phyloP scores from a whole-genome alignment of 2,888 invertebrate species.

The Hirtodrosophila trivittata region DNA sequence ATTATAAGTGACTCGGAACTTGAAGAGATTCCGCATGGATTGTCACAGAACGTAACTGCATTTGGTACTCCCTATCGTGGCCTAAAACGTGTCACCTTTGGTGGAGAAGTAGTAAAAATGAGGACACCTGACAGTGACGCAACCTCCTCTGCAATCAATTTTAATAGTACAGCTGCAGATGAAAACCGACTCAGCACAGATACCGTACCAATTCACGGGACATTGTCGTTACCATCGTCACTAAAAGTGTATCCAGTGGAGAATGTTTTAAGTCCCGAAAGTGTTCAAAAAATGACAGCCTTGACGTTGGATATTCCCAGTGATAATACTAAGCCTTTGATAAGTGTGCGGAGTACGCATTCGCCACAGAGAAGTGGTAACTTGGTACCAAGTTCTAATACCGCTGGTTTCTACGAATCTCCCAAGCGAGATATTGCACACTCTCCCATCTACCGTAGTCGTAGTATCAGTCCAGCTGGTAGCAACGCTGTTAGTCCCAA shows the following conservation, averaged over 20 bases:
- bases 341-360: constrained; percentile 24
- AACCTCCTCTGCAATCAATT: constrained; percentile 81
- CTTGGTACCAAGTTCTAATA: background rate
- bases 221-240: background rate
- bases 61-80: constrained; percentile 84
- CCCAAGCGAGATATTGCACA: constrained; percentile 63
- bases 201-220: background rate
- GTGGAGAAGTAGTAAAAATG: constrained; percentile 94
- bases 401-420: constrained; percentile 36
- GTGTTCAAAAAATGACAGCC: constrained; percentile 56
- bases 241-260: constrained; percentile 2
- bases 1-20: constrained; percentile 87
- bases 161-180: constrained; percentile 13
- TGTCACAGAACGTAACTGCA: constrained; percentile 30
- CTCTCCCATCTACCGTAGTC: constrained; percentile 69
- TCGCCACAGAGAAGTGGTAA: constrained; percentile 22
- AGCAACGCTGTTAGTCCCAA: constrained; percentile 83
- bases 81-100: constrained; percentile 91
- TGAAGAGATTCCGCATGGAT: constrained; percentile 74
- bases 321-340: constrained; percentile 82
- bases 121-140: constrained; percentile 93
- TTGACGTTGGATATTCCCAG: constrained; percentile 82
- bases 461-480: constrained; percentile 85
- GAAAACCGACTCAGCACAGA: background rate
- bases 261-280: background rate